Conservation (phyloP, 2,797 vertebrate species). For the Spondyliosoma cantharus region DNA sequence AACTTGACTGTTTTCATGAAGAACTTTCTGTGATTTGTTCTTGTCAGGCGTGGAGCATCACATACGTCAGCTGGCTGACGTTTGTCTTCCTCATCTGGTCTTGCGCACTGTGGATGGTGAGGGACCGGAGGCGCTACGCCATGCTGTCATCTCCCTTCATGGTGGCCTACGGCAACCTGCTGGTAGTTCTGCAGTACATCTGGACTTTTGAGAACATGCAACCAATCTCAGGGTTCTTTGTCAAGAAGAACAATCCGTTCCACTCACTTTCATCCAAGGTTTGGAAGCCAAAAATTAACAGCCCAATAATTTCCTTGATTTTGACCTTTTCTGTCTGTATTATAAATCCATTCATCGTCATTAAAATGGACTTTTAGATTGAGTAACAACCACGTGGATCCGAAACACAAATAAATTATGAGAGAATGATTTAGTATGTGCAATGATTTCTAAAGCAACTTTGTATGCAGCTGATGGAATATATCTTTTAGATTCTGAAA, state of each 20-base stretch:
- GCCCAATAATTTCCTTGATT: neutral
- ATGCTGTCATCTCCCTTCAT: constrained; percentile 98
- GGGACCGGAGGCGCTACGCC: constrained; percentile 92
- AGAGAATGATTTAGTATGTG: constrained; percentile 2
- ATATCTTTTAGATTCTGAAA: neutral
- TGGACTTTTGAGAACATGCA: constrained; percentile 89
- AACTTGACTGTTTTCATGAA: neutral
- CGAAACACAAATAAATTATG: neutral
- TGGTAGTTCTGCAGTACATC: constrained; percentile 94
- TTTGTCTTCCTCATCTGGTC: constrained; percentile 98
- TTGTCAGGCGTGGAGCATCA: constrained; percentile 96
- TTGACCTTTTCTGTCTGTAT: neutral
- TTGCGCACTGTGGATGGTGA: constrained; percentile 95
- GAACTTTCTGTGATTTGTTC: neutral
- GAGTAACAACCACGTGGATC: neutral
- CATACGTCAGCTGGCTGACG: constrained; percentile 96
- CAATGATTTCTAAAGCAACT: neutral
- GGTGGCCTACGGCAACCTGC: constrained; percentile 93
- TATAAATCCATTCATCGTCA: neutral
- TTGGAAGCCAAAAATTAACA: constrained; percentile 19
- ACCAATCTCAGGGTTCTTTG: constrained; percentile 85
- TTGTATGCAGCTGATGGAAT: neutral
- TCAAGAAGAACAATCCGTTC: constrained; percentile 84
- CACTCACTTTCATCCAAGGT: constrained; percentile 94
- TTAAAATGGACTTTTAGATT: constrained; percentile 13